Evolutionary conservation across 2,113 vertebrate genomes (phyloP).

Genomic region (Alaudala cheleensis): DNA sequence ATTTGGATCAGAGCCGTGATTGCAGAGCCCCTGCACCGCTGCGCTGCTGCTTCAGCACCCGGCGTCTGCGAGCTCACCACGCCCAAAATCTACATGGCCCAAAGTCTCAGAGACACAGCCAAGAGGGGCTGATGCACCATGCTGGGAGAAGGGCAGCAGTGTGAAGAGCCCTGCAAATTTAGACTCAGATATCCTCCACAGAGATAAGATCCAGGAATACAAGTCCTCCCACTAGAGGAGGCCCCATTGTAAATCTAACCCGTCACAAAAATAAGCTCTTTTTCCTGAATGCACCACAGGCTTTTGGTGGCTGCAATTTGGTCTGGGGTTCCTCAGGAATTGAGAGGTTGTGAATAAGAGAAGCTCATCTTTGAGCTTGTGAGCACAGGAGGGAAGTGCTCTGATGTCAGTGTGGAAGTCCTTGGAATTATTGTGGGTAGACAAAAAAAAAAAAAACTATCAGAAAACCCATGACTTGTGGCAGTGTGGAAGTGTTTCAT

Average conservation of each 20-base stretch:
- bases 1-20: constrained; percentile 50
- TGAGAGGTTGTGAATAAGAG: background rate
- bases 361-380: background rate
- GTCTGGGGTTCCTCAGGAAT: background rate
- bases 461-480: background rate
- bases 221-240: background rate
- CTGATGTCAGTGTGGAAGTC: background rate
- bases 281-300: background rate
- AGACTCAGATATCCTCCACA: background rate
- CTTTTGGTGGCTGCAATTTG: background rate
- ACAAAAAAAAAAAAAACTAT: background rate
- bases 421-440: background rate
- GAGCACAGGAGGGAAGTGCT: background rate
- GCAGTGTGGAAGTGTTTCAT: background rate
- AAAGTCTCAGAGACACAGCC: background rate
- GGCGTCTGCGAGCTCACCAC: background rate
- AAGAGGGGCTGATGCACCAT: background rate
- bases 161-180: background rate
- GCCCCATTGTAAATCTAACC: background rate
- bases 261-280: background rate
- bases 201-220: background rate
- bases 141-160: background rate
- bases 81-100: background rate
- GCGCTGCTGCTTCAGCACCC: constrained; percentile 40
- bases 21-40: background rate